Base-by-base conservation (phyloP, 2,888 invertebrate genomes). In the Agrilus mali region DNA sequence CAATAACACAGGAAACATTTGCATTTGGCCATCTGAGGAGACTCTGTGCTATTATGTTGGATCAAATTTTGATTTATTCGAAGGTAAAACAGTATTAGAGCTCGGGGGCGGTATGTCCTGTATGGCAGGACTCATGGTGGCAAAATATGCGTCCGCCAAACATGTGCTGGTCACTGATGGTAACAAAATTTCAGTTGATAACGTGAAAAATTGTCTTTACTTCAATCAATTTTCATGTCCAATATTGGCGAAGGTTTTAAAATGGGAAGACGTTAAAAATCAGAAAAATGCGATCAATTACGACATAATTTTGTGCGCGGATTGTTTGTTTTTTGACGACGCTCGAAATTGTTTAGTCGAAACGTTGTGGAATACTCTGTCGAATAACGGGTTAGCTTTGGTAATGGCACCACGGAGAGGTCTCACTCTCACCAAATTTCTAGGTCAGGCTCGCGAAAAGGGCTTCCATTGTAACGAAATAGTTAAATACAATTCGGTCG, bases 51-150 rank as follows among this genome's bases (percentile, higher is more conserved):
- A 80, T 52, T 80, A 81, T 56, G 67, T 77, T 36, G 68, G 86
- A 43, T 73, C 77, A 52, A 78, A 86, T 59, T 64, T 73, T 40
- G 57, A 68, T n/a, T 62, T 75, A 34, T 86, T 85, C 62, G 67
- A 73, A n/a, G 72, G 73, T 48, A 80, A 80, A 60, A 72, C 69
- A 57, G 76, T 88, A 20, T 69, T 86, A 54, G 88, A 88, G 62
- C 67, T 88, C 36, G 88, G 88, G 3, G 87, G 87, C 14, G 88
- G 88, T 3, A 87, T 88, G 82, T 85, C 86, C 15, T 86, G 86
- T 53, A 67, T 88, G 27, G 85, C 86, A 7, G 87, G 86, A 2
- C 65, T 88, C 12, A 74, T 84, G 58, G 70, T 77, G 40, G 80
- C 82, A 44, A 80, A 82, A 56, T 80, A 79, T 55, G 76, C 78